Base-by-base conservation (phyloP, 2,888 invertebrate species). In the Polylopha cassiicola region DNA sequence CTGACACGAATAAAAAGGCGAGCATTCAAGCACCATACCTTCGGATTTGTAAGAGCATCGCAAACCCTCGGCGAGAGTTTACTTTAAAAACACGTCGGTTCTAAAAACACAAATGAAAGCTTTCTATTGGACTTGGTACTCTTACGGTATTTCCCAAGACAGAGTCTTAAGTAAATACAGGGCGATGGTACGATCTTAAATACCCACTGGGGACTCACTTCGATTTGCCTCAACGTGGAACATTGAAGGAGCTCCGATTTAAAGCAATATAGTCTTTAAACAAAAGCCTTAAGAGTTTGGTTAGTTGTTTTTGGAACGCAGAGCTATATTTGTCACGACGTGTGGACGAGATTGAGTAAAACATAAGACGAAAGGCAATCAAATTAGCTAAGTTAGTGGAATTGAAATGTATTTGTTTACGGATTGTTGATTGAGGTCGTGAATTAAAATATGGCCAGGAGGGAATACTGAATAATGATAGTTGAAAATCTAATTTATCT, bases 101-200 rank as follows among this genome's bases (percentile, higher is more conserved):
- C 10, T 15, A 31, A 30, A 17, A 38, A 14, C 24, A 17, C 11
- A 20, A 21, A 29, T 8, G 15, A 2, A 7, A n/a, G 15, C 18
- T 22, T 32, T 33, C 32, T n/a, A 17, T 28, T 16, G 26, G 30
- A 30, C 27, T n/a, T 24, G 8, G 10, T 10, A 28, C 44, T 15
- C 15, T 48, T 42, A 26, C 24, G 33, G 38, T 41, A 49, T 56
- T 51, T 54, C 46, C 49, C 50, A 36, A 50, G 53, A 27, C 33
- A 34, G 23, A 14, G 10, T 28, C 26, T 21, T 43, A 42, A 48
- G 44, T 48, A 54, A 51, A 52, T 47, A 43, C 37, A 38, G 30
- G 14, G 22, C 47, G 39, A 41, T 34, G 39, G 36, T 31, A 17
- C 29, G 14, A 30, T 18, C 39, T 44, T 44, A 44, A 44, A 39